Conservation (phyloP, 2,113 vertebrate genomes). For the Catharus fuscescens region DNA sequence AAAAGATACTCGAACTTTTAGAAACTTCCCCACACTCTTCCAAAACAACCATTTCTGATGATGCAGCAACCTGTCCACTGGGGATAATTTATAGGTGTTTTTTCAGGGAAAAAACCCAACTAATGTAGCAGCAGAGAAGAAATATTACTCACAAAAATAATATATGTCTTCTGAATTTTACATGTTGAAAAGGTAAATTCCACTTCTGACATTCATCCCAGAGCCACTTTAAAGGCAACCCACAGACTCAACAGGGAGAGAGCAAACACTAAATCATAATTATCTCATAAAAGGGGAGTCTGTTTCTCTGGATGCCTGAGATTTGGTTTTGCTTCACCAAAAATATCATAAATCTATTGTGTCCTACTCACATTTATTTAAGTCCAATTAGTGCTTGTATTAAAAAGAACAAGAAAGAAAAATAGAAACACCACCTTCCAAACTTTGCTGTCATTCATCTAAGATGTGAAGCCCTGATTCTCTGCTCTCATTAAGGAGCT, state of each 20-base stretch:
- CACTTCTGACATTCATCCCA: constrained; percentile 66
- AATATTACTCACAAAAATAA: constrained; percentile 57
- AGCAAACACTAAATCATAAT: constrained; percentile 78
- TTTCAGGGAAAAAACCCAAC: neutral
- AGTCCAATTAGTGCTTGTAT: constrained; percentile 73
- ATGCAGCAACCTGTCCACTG: constrained; percentile 23
- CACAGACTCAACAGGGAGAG: constrained; percentile 67
- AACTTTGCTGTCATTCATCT: constrained; percentile 30
- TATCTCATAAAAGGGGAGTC: constrained; percentile 67
- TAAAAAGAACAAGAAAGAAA: constrained; percentile 68
- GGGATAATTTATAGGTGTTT: constrained; percentile 44
- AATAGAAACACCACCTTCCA: constrained; percentile 46
- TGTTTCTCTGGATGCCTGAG: constrained; percentile 65
- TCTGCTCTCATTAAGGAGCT: constrained; percentile 51
- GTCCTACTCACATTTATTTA: constrained; percentile 68
- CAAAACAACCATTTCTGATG: constrained; percentile 59
- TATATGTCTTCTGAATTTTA: constrained; percentile 54
- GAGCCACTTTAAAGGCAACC: constrained; percentile 70
- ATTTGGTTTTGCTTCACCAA: constrained; percentile 61
- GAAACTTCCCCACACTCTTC: neutral
- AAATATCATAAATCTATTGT: constrained; percentile 75
- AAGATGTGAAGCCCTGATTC: constrained; percentile 1
- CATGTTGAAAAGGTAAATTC: constrained; percentile 72
- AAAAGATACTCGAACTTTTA: constrained; percentile 1
- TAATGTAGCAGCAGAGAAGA: constrained; percentile 16